Evolutionary conservation across 2,113 vertebrate species (phyloP), one percentile per base, ranked within the genome.

Genomic region (Toxotes chatareus): DNA sequence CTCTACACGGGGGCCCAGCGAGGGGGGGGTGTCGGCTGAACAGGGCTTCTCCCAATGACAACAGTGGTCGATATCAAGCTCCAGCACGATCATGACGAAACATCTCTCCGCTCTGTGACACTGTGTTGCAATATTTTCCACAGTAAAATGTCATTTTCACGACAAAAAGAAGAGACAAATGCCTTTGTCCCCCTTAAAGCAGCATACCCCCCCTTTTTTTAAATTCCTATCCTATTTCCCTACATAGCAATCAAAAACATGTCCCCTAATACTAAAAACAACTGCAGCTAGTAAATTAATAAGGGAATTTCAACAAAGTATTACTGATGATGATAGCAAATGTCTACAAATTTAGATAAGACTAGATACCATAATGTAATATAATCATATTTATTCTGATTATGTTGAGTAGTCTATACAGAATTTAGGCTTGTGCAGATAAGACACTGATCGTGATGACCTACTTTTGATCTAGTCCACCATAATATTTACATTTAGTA

Each of bases 21-120:
- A 78, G 91, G 93, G 88, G 93, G 79, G 86, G 91, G 27, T 27
- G 27, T 27, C 71, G 89, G 84, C 66, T 66, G 56, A 86, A 86
- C 80, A 85, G 91, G 87, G 79, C 83, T 93, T 93, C 91, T 91
- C 88, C 91, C 94, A 95, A 91, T 93, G 94, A 95, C 95, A 93
- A 66, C 93, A 88, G 80, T 85, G 86, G 85, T 94, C 90, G 66
- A 82, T 92, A 91, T 92, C 92, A 83, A 90, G 86, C 89, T 88
- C 76, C 83, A 62, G 75, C 88, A 77, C 78, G 76, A 86, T 51
- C 63, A 21, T 89, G 90, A 88, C 74, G 77, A 89, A 90, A 92
- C 76, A 62, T 70, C 27, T 73, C 46, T 67, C 70, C 56, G 49
- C 68, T 60, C 81, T 16, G 67, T 16, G 67, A 59, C 79, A 76